Base-by-base conservation (phyloP, 2,113 vertebrate species). In the Panthera tigris region DNA sequence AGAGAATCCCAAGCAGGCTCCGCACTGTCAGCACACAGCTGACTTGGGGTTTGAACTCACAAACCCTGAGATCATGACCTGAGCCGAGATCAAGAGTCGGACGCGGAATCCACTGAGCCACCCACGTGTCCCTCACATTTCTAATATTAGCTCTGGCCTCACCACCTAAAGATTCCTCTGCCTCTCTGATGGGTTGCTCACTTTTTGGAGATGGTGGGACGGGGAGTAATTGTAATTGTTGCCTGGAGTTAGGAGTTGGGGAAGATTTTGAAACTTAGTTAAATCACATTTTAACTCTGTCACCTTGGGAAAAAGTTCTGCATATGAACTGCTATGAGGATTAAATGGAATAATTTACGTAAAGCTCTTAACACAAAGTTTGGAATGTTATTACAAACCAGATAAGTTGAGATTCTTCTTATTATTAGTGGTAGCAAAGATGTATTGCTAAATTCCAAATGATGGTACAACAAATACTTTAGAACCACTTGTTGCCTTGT, bases 331-430 rank as follows among this genome's bases (percentile, higher is more conserved):
- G 21, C 48, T 87, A 19, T 90, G 7, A 91, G 10, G 50, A 91
- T 92, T 82, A 93, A 81, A 95, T 94, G 19, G 5, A 80, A 88
- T 79, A 87, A 95, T 93, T 90, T 89, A 39, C 55, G 7, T 55
- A 73, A 88, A 90, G 61, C 14, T 92, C 19, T 93, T 95, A 82
- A 52, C 36, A 74, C 25, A 84, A 94, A 93, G 9, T 88, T 95
- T 89, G 7, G 41, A 52, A 79, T 88, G 33, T 89, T 91, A 91
- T 66, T 91, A 36, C 4, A 65, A 93, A 94, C n/a, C n/a, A 76
- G 92, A 84, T 78, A 93, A n/a, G 48, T n/a, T 95, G 71, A 91
- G 86, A 81, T 69, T 79, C 41, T 89, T 68, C 61, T 76, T 85
- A 39, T 86, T 76, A 41, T 36, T 88, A 65, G 50, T 79, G 82